Conservation (phyloP, 1,140 invertebrate species). For the Plutomurus gul region DNA sequence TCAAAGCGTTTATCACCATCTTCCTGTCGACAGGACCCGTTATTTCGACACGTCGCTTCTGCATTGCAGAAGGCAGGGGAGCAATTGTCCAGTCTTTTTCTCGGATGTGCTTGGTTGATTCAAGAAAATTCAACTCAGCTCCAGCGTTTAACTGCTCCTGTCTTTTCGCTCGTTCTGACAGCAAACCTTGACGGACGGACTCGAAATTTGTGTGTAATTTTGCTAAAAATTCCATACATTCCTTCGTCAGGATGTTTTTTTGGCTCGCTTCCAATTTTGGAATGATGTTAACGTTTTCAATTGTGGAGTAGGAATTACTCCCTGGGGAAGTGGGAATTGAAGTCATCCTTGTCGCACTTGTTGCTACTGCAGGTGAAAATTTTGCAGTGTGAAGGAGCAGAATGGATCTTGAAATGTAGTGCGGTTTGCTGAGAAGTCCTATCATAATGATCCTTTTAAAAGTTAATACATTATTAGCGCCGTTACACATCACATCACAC, state of each 20-base stretch:
- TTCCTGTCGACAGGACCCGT: constrained; percentile 59
- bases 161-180: constrained; percentile 23
- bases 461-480: too few relatives aligned
- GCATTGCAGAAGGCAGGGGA: constrained; percentile 38
- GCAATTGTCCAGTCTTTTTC: constrained; percentile 38
- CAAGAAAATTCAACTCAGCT: constrained; percentile 35
- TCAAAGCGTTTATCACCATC: constrained; percentile 57
- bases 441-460: too few relatives aligned
- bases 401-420: too few relatives aligned
- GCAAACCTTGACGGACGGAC: constrained; percentile 17
- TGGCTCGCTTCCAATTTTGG: neutral
- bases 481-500: too few relatives aligned
- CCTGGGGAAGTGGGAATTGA: neutral
- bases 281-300: neutral
- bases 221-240: constrained; percentile 38
- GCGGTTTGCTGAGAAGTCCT: too few relatives aligned
- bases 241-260: constrained; percentile 37
- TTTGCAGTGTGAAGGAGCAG: too few relatives aligned
- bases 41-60: constrained; percentile 58
- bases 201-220: constrained; percentile 49
- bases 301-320: constrained; percentile 4
- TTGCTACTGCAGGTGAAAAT: too few relatives aligned
- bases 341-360: too few relatives aligned
- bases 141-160: constrained; percentile 43
- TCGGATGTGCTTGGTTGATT: constrained; percentile 38